Evolutionary conservation across 2,113 vertebrate species (phyloP).

Genomic region (Hyperoodon ampullatus): DNA sequence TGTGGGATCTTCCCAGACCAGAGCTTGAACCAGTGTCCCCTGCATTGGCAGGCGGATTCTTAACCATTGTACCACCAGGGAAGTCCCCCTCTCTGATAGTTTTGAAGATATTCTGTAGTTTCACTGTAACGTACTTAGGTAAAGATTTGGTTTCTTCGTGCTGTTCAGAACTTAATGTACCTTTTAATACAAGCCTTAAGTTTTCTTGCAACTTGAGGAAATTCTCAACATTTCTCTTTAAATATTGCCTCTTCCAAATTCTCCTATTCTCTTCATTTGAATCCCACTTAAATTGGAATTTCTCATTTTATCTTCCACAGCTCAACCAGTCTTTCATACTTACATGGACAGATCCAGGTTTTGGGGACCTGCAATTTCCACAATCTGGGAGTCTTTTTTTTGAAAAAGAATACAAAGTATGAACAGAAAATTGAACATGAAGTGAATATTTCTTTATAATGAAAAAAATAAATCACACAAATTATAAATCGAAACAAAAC

Average conservation of each 20-base stretch:
- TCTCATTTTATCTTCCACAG: constrained; percentile 26
- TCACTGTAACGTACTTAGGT: not conserved
- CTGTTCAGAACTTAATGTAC: not conserved
- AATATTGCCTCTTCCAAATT: constrained; percentile 5
- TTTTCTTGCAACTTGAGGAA: not conserved
- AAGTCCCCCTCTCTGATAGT: not conserved
- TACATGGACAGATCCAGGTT: not conserved
- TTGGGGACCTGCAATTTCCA: not conserved
- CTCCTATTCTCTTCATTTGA: not conserved
- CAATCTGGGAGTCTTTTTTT: constrained; percentile 15
- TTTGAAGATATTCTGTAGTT: not conserved
- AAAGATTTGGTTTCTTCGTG: not conserved
- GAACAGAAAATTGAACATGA: constrained; percentile 32
- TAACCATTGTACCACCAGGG: too few relatives aligned
- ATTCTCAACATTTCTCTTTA: not conserved
- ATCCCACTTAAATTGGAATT: constrained; percentile 29
- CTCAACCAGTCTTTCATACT: constrained; percentile 41
- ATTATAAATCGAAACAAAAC: not conserved
- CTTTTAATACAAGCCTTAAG: not conserved
- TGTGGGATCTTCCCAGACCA: too few relatives aligned
- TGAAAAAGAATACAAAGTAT: not conserved
- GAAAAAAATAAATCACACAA: not conserved
- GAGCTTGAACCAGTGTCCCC: too few relatives aligned
- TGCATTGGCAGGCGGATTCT: too few relatives aligned
- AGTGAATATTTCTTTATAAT: constrained; percentile 1